A percentile compares a stretch with the other conserved stretches of the same genome.
phyloP scores from a whole-genome alignment of 2,888 invertebrate species.

The Pollenia griseotomentosa region DNA sequence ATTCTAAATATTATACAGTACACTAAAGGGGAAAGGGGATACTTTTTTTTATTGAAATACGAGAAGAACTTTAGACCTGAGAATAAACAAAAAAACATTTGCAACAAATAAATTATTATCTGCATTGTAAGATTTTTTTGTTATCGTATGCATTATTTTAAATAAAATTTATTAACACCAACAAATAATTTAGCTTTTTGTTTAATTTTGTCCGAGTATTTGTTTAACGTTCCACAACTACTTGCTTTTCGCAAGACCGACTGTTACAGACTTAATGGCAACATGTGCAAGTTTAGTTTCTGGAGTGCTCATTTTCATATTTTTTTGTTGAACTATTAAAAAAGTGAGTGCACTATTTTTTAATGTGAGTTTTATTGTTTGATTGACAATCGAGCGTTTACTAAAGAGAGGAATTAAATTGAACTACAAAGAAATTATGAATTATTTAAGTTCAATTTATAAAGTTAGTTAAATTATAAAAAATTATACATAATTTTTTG shows the following conservation, averaged over 20 bases:
- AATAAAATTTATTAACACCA: conserved; percentile 5
- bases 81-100: too few relatives aligned
- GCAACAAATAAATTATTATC: too few relatives aligned
- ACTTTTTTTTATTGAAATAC: too few relatives aligned
- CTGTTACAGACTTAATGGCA: conserved; percentile 62
- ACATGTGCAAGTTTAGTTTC: conserved; percentile 30
- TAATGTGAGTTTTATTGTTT: conserved; percentile 4
- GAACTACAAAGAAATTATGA: conserved; percentile 16
- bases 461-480: conserved; percentile 31
- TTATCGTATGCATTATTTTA: not conserved
- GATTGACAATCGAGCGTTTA: not conserved
- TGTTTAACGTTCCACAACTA: conserved; percentile 15
- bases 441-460: conserved; percentile 5
- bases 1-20: too few relatives aligned
- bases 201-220: conserved; percentile 16
- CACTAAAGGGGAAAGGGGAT: too few relatives aligned
- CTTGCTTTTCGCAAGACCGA: conserved; percentile 26
- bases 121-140: not conserved
- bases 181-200: not conserved
- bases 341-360: not conserved
- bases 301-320: not conserved
- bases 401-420: conserved; percentile 20
- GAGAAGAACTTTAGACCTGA: too few relatives aligned
- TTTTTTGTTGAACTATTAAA: conserved; percentile 6
- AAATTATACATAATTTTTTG: not conserved